Base-by-base conservation (phyloP, 2,113 vertebrate species). In the Periophthalmodon schlosseri region DNA sequence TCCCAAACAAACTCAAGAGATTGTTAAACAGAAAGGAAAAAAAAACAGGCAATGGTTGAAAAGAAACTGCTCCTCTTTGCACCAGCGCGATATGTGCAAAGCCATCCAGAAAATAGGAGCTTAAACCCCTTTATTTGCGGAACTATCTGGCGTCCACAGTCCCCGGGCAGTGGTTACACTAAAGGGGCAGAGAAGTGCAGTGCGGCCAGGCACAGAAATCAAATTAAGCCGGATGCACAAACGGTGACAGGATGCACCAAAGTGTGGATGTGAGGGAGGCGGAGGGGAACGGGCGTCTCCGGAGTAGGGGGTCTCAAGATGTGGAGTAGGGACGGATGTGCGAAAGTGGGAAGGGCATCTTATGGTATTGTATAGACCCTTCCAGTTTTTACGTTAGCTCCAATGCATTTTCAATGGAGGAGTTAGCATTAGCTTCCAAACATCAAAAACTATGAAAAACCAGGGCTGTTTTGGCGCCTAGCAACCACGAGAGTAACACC, bases 61-160 rank as follows among this genome's bases (percentile, higher is more conserved):
- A 21, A 58, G 60, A 73, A 85, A 69, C 56, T 66, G 70, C 60
- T 72, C 34, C 74, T 63, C 60, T 34, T 63, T 34, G 18, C 15
- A 8, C 70, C 57, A 67, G 76, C 68, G 83, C 76, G 68, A 73
- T 81, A 87, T 83, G 33, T 85, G 80, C 63, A 87, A 74, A 88
- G 81, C 74, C 88, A 88, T 81, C 87, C 89, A 90, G 89, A 92
- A 94, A 94, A 93, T 93, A 83, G 88, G 84, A 91, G 85, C 88
- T 90, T 89, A 86, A 91, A 89, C 84, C 87, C 56, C 88, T 63
- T 89, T 91, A 93, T 93, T 93, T 93, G 92, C 82, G 88, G 92
- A 94, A 94, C 92, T 93, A 93, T 93, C 93, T 92, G 78, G 86
- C 87, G 87, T 83, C 92, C 49, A 86, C 93, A 93, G 87, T 90